Conservation (phyloP, 1,140 invertebrate genomes). For the Lepidostoma basale region DNA sequence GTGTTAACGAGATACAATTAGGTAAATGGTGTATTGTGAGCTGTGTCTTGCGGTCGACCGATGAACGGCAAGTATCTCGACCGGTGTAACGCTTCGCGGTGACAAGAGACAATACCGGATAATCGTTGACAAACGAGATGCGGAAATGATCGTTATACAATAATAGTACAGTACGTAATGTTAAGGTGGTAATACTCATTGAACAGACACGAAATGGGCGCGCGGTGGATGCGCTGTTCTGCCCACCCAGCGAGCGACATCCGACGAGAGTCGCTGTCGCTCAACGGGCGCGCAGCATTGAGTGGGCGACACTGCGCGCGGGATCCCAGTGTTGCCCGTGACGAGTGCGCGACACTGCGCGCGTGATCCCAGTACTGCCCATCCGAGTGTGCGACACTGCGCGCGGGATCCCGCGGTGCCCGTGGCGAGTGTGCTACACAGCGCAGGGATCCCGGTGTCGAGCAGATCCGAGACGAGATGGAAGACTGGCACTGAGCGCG, state of each 20-base stretch:
- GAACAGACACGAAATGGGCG: constrained; percentile 26
- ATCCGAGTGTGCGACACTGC: neutral
- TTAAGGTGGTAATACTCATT: constrained; percentile 33
- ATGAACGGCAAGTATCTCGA: constrained; percentile 2
- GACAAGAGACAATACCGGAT: constrained; percentile 35
- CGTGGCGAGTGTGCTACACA: neutral
- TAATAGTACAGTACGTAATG: constrained; percentile 39
- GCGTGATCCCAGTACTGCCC: no score
- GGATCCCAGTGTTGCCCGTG: no score
- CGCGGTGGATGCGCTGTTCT: no score
- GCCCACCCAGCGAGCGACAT: neutral
- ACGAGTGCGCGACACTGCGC: neutral
- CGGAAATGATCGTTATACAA: constrained; percentile 39
- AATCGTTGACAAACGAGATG: constrained; percentile 33
- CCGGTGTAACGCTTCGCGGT: constrained; percentile 10
- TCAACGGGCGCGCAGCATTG: neutral
- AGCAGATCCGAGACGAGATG: neutral
- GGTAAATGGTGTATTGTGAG: constrained; percentile 36
- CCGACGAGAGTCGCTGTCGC: no score
- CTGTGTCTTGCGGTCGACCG: constrained; percentile 37
- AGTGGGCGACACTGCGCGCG: neutral
- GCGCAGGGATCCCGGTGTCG: neutral
- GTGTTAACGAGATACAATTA: constrained; percentile 37
- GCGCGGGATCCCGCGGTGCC: neutral
- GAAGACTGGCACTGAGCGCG: no score